Evolutionary conservation across 2,888 invertebrate genomes (phyloP), one percentile per base, ranked within the genome.

Genomic region (Pharmacophagus antenor): DNA sequence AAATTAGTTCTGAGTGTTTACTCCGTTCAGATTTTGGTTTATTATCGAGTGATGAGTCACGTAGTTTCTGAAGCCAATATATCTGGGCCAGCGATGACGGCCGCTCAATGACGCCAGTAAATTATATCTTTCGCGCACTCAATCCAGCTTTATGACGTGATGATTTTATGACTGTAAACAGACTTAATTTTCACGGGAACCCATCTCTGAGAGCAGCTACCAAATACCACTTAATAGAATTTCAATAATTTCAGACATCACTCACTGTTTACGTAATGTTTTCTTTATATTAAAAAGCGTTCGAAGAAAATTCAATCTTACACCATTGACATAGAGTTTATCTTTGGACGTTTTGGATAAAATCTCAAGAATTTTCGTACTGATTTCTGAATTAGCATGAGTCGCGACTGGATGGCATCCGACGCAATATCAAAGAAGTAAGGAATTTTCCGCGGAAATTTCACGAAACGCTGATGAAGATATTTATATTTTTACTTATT

Each of bases 381-480:
- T 22, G 21, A 52, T 47, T 31, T 37, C 51, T 46, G 44, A 31
- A 54, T 49, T 44, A 12, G 15, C 21, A 31, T 59, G 51, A 56
- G 18, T 60, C 55, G 50, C 22, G 23, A 31, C 27, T 44, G n/a
- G n/a, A 37, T 4, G 8, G 42, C 10, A 49, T 48, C 21, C 27
- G 18, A 41, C 44, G 27, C 49, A 21, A 25, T 42, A 54, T 50
- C 37, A 44, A 12, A 17, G 4, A 20, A 10, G n/a, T 7, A 17
- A 21, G 55, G 50, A 60, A 55, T 37, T 55, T 60, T 56, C 60
- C 60, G 31, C 22, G 60, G 55, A 55, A 60, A 42, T 51, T 44
- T 56, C 17, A 21, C 21, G 17, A 0, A 37, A 37, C 3, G 4
- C 37, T n/a, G 3, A 7, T 7, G 0, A 18, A 44, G 6, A 18